Conservation (phyloP, 2,113 vertebrate genomes). For the Mobula hypostoma region DNA sequence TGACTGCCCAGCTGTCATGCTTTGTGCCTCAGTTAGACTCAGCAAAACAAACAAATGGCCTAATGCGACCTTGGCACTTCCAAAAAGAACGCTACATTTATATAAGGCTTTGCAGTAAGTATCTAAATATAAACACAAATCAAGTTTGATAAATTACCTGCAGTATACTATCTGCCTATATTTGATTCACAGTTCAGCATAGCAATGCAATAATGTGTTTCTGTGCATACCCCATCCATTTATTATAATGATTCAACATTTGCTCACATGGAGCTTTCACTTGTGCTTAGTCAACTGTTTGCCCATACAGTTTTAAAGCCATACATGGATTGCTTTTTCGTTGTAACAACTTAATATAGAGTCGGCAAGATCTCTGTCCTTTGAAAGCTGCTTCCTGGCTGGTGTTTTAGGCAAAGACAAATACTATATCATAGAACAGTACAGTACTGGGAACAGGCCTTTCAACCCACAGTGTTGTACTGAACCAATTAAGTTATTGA, state of each 20-base stretch:
- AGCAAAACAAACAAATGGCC: not conserved
- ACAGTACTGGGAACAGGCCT: no score
- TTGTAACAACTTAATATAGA: not conserved
- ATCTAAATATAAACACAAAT: not conserved
- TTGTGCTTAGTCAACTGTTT: not conserved
- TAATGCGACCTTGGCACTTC: not conserved
- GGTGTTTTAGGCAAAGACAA: not conserved
- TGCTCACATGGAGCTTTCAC: not conserved
- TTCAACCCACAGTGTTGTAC: no score
- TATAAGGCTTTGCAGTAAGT: not conserved
- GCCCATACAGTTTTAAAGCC: not conserved
- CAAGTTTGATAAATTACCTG: not conserved
- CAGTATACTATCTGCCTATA: not conserved
- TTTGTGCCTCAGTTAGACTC: not conserved
- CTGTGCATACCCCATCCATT: not conserved
- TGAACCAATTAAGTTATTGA: no score
- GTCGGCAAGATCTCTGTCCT: not conserved
- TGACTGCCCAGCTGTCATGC: not conserved
- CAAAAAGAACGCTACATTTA: not conserved
- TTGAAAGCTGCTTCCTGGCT: not conserved
- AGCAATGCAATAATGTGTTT: not conserved
- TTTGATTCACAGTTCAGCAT: not conserved
- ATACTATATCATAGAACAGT: not conserved
- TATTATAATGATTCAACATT: not conserved
- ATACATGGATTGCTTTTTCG: not conserved